Evolutionary conservation across 2,797 vertebrate genomes (phyloP), one percentile per base, ranked within the genome.

Genomic region (Trachops cirrhosus): DNA sequence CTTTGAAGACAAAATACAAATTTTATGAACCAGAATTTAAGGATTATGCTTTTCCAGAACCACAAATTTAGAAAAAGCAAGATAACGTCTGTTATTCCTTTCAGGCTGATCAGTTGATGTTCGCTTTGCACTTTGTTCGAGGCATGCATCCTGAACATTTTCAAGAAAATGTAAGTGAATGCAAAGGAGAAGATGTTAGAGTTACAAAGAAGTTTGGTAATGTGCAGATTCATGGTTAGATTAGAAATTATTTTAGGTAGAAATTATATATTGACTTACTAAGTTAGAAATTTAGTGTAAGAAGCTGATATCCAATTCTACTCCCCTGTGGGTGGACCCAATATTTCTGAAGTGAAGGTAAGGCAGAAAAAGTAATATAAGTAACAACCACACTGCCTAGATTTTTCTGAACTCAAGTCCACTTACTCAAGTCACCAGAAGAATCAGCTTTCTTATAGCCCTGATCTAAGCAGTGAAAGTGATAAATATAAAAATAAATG

Each of bases 101-200:
- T 70, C 95, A 99, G 99, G 99, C 99, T 68, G 99, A 99, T 98
- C 99, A 99, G 96, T 97, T 99, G 91, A 99, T 99, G 99, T 99
- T 99, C 91, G 99, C 99, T 12, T 97, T 99, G 91, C 99, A 99
- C 98, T 99, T 99, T 98, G 99, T 99, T 93, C 99, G 99, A 97
- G 99, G 99, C 92, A 99, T 99, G 99, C 98, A 99, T 95, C 99
- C 99, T 52, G 99, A 99, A 80, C 98, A 99, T 94, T 99, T 99
- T 97, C 99, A 99, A 97, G 99, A 99, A 94, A 99, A 99, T 64
- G 99, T 99, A 98, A 99, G 99, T 99, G 52, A 5, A 78, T 62
- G 34, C 62, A 32, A 84, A 80, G 39, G 71, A 85, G 46, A 15
- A 12, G 52, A 54, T 48, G 37, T 77, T 86, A 77, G 11, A 62